These are phyloP conservation scores for Gadopsis bispinosus DNA, from an alignment of 2,797 vertebrate genomes.

Conservation along the genomic window DNA sequence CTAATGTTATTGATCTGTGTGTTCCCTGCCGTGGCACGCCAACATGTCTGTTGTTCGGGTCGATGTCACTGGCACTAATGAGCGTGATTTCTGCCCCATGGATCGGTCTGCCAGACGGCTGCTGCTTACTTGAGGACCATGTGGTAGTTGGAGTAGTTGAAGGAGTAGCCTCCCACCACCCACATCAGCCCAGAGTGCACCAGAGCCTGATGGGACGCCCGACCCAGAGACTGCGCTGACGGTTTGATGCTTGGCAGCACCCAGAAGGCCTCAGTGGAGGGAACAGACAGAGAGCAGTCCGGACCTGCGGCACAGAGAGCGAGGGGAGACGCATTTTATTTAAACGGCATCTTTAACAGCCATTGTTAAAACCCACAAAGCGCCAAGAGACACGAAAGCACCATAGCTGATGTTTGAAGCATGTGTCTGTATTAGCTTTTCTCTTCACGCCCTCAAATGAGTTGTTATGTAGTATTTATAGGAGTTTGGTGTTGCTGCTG, in stretches of 20 bases:
- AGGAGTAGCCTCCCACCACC: constrained; percentile 95
- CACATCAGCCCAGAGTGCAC: constrained; percentile 94
- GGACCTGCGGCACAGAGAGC: constrained; percentile 81
- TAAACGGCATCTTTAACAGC: neutral
- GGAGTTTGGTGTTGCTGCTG: neutral
- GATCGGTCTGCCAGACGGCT: no score
- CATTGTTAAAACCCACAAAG: no score
- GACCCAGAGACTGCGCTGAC: constrained; percentile 91
- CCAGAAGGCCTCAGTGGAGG: constrained; percentile 95
- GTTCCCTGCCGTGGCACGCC: neutral
- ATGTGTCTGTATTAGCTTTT: neutral
- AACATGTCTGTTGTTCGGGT: neutral
- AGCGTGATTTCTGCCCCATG: neutral
- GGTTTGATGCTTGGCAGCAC: constrained; percentile 93
- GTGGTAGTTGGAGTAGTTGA: constrained; percentile 96
- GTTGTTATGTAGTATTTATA: neutral
- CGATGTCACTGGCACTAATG: neutral
- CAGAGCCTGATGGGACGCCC: constrained; percentile 93
- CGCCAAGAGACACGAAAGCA: neutral
- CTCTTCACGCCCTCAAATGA: neutral
- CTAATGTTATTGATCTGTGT: neutral
- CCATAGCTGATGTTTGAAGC: neutral
- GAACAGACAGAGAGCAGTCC: constrained; percentile 94
- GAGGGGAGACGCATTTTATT: neutral
- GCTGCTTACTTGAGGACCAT: constrained; percentile 94